Conservation (phyloP, 2,113 vertebrate species). For the Antennarius striatus region DNA sequence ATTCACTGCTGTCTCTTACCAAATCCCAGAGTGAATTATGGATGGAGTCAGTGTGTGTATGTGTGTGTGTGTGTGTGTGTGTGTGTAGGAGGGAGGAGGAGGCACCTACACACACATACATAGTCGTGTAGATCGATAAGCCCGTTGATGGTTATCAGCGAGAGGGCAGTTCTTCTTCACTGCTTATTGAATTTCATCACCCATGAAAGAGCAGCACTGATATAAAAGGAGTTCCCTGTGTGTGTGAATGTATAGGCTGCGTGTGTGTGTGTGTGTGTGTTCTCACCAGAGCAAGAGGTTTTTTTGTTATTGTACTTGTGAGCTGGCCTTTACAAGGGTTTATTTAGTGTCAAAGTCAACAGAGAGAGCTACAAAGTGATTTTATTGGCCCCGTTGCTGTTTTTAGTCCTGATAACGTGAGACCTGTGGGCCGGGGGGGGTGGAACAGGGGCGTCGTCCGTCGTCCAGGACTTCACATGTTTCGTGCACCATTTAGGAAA, state of each 20-base stretch:
- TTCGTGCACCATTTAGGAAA: neutral
- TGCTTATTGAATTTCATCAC: conserved; percentile 82
- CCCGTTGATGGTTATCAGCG: conserved; percentile 77
- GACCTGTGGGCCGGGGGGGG: conserved; percentile 37
- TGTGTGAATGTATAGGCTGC: conserved; percentile 21
- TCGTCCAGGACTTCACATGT: no score
- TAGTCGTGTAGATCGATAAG: conserved; percentile 69
- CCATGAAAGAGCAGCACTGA: conserved; percentile 69
- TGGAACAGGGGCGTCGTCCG: conserved; percentile 25
- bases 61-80: conserved; percentile 2
- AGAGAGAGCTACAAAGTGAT: conserved; percentile 60
- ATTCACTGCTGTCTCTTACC: conserved; percentile 50
- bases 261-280: conserved; percentile 1
- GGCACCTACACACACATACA: conserved; percentile 3
- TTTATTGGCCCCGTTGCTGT: conserved; percentile 69
- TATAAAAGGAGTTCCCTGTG: conserved; percentile 48
- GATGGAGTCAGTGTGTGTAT: conserved; percentile 29
- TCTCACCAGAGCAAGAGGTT: conserved; percentile 38
- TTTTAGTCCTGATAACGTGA: conserved; percentile 59
- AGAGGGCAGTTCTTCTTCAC: conserved; percentile 75
- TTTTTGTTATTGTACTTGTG: conserved; percentile 68
- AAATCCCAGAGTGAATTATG: conserved; percentile 62
- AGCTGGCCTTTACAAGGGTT: conserved; percentile 65
- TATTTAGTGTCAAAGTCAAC: conserved; percentile 72
- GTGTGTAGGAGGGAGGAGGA: neutral